Evolutionary conservation across 1,140 invertebrate genomes (phyloP).

Genomic region (Zaprionus taronus): DNA sequence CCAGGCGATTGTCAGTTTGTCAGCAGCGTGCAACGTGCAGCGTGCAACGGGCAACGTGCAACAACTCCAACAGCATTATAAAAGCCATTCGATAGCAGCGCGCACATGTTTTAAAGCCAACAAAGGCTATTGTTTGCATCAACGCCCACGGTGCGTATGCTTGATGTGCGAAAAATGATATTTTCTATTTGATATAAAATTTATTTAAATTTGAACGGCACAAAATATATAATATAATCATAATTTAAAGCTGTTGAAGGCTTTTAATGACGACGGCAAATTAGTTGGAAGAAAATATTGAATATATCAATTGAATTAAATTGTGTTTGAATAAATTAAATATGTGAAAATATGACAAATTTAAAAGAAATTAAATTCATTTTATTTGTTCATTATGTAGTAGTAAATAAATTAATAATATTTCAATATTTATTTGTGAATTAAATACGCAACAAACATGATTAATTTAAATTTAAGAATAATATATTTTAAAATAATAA

Average conservation of each 20-base stretch:
- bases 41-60: neutral
- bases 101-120: conserved; percentile 18
- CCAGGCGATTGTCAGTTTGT: conserved; percentile 18
- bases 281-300: too few species aligned
- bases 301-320: neutral
- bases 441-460: neutral
- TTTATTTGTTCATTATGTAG: too few species aligned
- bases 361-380: too few species aligned
- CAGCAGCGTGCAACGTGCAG: neutral
- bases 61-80: neutral
- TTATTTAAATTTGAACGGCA: neutral
- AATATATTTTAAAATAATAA: neutral
- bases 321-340: too few species aligned
- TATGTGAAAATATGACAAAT: too few species aligned
- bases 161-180: neutral
- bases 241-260: too few species aligned
- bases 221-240: too few species aligned
- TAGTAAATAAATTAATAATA: too few species aligned
- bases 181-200: neutral
- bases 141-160: conserved; percentile 1
- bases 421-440: too few species aligned
- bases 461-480: neutral
- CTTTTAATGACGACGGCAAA: too few species aligned
- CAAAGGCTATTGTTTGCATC: conserved; percentile 33
- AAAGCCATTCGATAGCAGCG: conserved; percentile 39